phyloP scores from a whole-genome alignment of 2,888 invertebrate species.

The Diachrysia chrysitis region DNA sequence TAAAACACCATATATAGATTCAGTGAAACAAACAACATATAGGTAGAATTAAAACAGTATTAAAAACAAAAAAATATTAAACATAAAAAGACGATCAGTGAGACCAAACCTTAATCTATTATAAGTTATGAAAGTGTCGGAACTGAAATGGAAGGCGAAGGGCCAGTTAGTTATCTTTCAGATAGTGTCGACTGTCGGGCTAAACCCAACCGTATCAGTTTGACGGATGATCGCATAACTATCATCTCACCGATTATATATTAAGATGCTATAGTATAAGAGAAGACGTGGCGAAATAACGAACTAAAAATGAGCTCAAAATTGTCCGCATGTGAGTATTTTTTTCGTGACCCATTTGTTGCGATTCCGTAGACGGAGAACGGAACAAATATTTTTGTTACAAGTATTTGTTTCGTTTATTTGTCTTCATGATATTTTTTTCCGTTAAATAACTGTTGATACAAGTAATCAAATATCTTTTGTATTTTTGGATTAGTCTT shows the following conservation, averaged over 20 bases:
- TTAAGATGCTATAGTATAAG: conserved; percentile 34
- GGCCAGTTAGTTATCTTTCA: conserved; percentile 54
- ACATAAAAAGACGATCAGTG: conserved; percentile 1
- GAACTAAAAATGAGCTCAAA: conserved; percentile 49
- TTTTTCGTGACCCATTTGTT: background rate
- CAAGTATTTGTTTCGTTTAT: background rate
- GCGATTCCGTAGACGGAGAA: background rate
- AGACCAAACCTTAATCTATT: conserved; percentile 38
- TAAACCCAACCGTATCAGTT: conserved; percentile 44
- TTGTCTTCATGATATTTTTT: background rate
- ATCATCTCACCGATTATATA: conserved; percentile 10
- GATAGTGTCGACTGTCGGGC: conserved; percentile 56
- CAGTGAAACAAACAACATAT: too few relatives aligned
- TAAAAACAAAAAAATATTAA: background rate
- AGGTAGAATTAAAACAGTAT: too few relatives aligned
- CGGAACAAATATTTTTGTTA: background rate
- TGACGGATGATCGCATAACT: conserved; percentile 50
- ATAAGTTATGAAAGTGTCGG: conserved; percentile 27
- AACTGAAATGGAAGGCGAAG: conserved; percentile 36
- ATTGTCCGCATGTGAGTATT: conserved; percentile 50
- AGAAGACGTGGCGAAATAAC: conserved; percentile 32
- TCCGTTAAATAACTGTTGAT: background rate
- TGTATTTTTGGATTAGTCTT: too few relatives aligned
- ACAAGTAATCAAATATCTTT: too few relatives aligned
- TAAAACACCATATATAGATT: too few relatives aligned